Conservation (phyloP, 2,113 vertebrate species). For the Nothocercus nigrocapillus region DNA sequence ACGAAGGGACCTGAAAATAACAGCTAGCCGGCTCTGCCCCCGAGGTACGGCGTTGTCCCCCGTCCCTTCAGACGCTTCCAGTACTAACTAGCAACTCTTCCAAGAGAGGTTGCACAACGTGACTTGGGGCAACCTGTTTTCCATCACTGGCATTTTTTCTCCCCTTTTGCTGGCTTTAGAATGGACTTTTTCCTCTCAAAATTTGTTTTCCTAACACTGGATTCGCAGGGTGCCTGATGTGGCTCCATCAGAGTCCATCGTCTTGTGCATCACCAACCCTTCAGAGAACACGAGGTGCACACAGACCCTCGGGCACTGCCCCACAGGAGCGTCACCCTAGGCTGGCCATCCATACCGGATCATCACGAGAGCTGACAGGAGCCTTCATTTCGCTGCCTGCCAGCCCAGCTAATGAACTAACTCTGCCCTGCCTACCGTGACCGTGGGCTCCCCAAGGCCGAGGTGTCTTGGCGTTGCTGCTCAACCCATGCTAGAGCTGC, state of each 20-base stretch:
- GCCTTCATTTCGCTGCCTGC: no score
- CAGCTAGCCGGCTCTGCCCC: neutral
- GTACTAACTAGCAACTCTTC: neutral
- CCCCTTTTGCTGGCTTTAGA: neutral
- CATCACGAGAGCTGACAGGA: neutral
- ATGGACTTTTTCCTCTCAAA: neutral
- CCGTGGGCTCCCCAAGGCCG: neutral
- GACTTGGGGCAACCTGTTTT: neutral
- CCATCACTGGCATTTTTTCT: neutral
- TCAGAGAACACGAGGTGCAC: neutral
- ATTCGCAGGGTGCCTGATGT: neutral
- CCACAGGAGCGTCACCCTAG: fast-evolving
- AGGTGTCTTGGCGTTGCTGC: neutral
- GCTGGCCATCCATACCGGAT: neutral
- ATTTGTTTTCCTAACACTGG: neutral
- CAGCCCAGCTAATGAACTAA: neutral
- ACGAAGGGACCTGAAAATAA: neutral
- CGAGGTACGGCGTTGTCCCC: fast-evolving
- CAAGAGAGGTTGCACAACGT: neutral
- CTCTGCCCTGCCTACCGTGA: fast-evolving
- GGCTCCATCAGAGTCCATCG: neutral
- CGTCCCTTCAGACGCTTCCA: neutral
- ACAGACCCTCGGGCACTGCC: fast-evolving
- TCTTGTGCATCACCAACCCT: neutral
- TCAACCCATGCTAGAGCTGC: neutral